Evolutionary conservation across 1,140 invertebrate genomes (phyloP).

Genomic region (Vanessa tameamea): DNA sequence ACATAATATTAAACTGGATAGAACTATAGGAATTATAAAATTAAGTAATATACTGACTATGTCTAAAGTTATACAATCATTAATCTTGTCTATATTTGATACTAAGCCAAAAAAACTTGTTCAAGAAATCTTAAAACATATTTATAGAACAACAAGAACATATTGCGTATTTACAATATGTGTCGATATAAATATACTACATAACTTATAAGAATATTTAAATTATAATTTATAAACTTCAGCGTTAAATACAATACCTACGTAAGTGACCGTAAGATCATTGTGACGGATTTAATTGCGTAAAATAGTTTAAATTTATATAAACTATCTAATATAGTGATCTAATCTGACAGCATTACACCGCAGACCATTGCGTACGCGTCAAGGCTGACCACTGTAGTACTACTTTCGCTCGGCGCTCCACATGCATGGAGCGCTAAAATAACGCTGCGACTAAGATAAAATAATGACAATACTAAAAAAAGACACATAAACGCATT

Average conservation of each 20-base stretch:
- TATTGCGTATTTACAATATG: too few relatives aligned
- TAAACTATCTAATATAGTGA: slow-evolving; percentile 37
- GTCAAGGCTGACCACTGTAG: slow-evolving; percentile 65
- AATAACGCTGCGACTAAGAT: slow-evolving; percentile 12
- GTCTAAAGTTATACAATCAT: too few relatives aligned
- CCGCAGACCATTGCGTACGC: slow-evolving; percentile 43
- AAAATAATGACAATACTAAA: too few relatives aligned
- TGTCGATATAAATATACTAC: too few relatives aligned
- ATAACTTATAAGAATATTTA: too few relatives aligned
- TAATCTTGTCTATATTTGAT: too few relatives aligned
- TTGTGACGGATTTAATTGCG: slow-evolving; percentile 13
- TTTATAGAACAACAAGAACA: too few relatives aligned
- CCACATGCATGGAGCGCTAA: slow-evolving; percentile 43
- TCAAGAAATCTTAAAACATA: too few relatives aligned
- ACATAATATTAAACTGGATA: too few relatives aligned
- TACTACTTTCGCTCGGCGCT: slow-evolving; percentile 67
- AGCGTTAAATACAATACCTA: neutral
- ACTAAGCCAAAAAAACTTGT: too few relatives aligned
- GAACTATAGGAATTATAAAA: too few relatives aligned
- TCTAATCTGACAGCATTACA: slow-evolving; percentile 48
- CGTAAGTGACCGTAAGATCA: neutral
- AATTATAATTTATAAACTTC: neutral
- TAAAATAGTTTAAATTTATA: slow-evolving; percentile 28
- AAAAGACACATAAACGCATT: neutral
- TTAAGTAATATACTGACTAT: too few relatives aligned